A percentile compares a stretch with the other conserved stretches of the same genome.
Evolutionary conservation across 2,113 vertebrate genomes (phyloP).

Genomic region (Lepus europaeus): DNA sequence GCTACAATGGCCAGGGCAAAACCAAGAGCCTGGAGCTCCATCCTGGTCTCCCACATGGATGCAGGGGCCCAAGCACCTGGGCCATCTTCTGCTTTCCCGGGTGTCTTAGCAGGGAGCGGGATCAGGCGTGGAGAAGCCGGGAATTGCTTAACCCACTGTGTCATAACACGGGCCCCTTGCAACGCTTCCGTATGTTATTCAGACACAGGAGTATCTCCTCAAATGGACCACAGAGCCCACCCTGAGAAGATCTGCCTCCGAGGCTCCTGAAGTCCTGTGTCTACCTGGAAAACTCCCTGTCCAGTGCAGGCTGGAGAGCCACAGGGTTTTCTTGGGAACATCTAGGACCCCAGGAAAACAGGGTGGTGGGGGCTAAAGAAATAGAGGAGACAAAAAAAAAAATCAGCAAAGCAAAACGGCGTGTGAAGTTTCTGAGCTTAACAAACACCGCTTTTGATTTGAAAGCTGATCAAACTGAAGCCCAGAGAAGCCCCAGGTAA

Average conservation of each 20-base stretch:
- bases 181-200: neutral
- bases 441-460: neutral
- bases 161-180: too few relatives aligned
- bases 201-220: neutral
- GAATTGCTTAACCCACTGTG: too few relatives aligned
- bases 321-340: neutral
- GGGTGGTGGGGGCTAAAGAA: neutral
- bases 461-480: neutral
- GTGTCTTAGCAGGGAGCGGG: too few relatives aligned
- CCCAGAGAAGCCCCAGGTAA: neutral
- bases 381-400: neutral
- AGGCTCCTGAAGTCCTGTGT: neutral
- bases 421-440: neutral
- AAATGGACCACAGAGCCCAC: neutral
- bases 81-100: too few relatives aligned
- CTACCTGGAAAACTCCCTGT: neutral
- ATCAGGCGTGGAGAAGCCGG: too few relatives aligned
- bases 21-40: too few relatives aligned
- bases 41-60: too few relatives aligned
- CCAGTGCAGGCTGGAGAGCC: neutral
- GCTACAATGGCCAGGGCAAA: too few relatives aligned
- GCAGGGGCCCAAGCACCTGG: too few relatives aligned
- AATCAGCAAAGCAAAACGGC: neutral
- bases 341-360: neutral
- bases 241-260: rapidly evolving